These are phyloP conservation scores for Thaleichthys pacificus DNA, from an alignment of 2,797 vertebrate genomes.

Conservation along the genomic window DNA sequence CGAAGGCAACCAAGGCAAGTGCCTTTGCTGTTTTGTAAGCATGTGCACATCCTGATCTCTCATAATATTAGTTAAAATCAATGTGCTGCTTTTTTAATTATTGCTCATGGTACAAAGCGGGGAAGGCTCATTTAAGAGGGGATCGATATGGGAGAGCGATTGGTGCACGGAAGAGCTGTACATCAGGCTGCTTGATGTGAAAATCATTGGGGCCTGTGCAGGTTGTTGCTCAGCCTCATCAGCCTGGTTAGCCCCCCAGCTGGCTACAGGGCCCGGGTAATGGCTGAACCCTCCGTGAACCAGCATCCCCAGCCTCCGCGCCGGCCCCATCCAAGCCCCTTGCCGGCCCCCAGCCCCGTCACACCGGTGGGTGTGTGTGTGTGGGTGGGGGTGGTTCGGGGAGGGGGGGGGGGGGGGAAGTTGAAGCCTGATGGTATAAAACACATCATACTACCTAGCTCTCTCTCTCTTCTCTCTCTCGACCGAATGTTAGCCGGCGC, in stretches of 20 bases:
- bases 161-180: conserved; percentile 95
- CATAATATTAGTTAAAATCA: conserved; percentile 99
- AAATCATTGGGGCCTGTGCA: conserved; percentile 99
- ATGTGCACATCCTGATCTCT: conserved; percentile 99
- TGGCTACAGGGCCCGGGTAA: conserved; percentile 94
- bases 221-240: conserved; percentile 89
- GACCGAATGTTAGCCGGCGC: neutral
- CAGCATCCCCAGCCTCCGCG: conserved; percentile 86
- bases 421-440: too few species aligned
- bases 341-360: conserved; percentile 73
- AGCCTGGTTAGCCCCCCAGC: conserved; percentile 98
- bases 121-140: conserved; percentile 98
- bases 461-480: neutral
- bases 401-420: conserved; percentile 45
- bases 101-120: conserved; percentile 99
- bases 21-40: conserved; percentile 90
- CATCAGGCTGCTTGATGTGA: conserved; percentile 99
- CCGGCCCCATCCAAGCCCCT: conserved; percentile 71
- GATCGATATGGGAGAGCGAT: conserved; percentile 99
- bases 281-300: conserved; percentile 93
- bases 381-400: conserved; percentile 71
- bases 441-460: neutral
- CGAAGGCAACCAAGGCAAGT: conserved; percentile 71
- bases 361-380: conserved; percentile 14
- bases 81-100: conserved; percentile 99